These are phyloP conservation scores for Catharus ustulatus DNA, from an alignment of 2,797 vertebrate species.

Conservation along the genomic window DNA sequence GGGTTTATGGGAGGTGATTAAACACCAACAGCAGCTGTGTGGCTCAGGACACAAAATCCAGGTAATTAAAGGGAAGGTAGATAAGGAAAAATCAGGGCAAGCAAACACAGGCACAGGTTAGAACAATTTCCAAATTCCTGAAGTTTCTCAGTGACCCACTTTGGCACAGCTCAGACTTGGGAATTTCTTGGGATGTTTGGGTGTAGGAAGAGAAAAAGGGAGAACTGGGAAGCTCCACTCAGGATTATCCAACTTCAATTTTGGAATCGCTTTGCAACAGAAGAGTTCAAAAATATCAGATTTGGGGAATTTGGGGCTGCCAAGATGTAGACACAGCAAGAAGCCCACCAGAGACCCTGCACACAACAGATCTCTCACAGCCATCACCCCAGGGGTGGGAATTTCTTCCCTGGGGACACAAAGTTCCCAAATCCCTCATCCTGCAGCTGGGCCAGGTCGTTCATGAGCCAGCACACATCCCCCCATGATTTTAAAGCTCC, in stretches of 20 bases:
- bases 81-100: slow-evolving; percentile 48
- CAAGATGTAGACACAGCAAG: background rate
- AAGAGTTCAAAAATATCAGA: background rate
- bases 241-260: background rate
- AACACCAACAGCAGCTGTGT: slow-evolving; percentile 28
- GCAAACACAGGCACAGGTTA: background rate
- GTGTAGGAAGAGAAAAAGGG: background rate
- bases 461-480: background rate
- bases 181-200: background rate
- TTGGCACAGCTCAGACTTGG: background rate
- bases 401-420: background rate
- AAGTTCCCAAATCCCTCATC: background rate
- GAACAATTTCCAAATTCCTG: background rate
- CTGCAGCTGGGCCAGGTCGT: background rate
- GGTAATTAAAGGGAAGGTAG: slow-evolving; percentile 54
- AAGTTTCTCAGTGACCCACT: background rate
- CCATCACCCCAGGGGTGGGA: accelerated
- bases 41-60: slow-evolving; percentile 36
- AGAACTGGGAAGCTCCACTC: accelerated
- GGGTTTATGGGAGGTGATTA: slow-evolving; percentile 57
- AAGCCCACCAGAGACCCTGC: background rate
- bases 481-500: background rate
- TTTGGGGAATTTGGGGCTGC: background rate
- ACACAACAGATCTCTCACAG: background rate
- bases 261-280: background rate